Evolutionary conservation across 2,797 vertebrate genomes (phyloP).

Genomic region (Acanthurus lineatus): DNA sequence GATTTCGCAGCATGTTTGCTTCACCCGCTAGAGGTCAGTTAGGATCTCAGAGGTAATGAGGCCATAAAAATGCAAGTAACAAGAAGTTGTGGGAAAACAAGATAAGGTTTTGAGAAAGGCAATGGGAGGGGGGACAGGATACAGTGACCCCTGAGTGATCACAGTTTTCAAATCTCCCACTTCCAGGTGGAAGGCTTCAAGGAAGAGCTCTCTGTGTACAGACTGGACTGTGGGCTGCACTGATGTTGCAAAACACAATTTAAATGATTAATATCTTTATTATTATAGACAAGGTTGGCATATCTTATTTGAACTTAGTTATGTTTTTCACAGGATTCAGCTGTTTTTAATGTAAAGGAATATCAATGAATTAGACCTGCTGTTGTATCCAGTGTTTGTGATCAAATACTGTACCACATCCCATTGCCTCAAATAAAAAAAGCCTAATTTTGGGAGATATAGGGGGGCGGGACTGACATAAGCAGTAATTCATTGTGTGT

Average conservation of each 20-base stretch:
- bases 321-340: slow-evolving; percentile 1
- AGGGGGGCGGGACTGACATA: slow-evolving; percentile 35
- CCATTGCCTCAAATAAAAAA: slow-evolving; percentile 45
- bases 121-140: slow-evolving; percentile 16
- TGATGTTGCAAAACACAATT: neutral
- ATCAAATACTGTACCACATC: slow-evolving; percentile 34
- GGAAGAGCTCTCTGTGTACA: slow-evolving; percentile 23
- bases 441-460: slow-evolving; percentile 21
- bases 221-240: slow-evolving; percentile 23
- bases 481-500: slow-evolving; percentile 54
- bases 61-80: slow-evolving; percentile 77
- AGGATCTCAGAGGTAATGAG: slow-evolving; percentile 77
- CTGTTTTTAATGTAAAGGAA: slow-evolving; percentile 31
- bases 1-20: slow-evolving; percentile 73
- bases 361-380: neutral
- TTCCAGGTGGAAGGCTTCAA: slow-evolving; percentile 29
- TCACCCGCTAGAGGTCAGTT: slow-evolving; percentile 60
- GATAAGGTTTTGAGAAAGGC: slow-evolving; percentile 44
- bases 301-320: too few species aligned
- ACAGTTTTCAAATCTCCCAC: slow-evolving; percentile 6
- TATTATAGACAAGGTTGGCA: neutral
- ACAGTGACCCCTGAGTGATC: slow-evolving; percentile 3
- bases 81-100: slow-evolving; percentile 54
- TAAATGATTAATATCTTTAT: slow-evolving; percentile 10
- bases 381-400: slow-evolving; percentile 12